Conservation (phyloP, 2,113 vertebrate species). For the Abramis brama region DNA sequence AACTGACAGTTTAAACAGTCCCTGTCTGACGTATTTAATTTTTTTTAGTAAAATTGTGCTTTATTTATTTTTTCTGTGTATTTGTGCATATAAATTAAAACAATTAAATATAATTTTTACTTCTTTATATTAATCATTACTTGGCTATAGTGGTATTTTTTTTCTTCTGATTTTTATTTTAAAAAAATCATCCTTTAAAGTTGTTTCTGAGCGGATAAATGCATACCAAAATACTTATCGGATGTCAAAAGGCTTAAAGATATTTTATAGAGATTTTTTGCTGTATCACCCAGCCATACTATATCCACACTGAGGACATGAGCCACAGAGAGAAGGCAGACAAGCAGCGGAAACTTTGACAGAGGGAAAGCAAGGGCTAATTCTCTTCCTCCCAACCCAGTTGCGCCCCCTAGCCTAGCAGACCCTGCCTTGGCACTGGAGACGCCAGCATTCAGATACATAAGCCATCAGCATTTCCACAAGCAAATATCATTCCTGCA, state of each 20-base stretch:
- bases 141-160: neutral
- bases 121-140: neutral
- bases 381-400: constrained; percentile 9
- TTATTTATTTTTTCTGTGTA: neutral
- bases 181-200: too few relatives aligned
- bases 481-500: neutral
- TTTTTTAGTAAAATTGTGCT: neutral
- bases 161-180: neutral
- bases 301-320: neutral
- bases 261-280: neutral
- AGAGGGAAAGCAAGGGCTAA: neutral
- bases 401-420: neutral
- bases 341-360: neutral
- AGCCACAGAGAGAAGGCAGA: neutral
- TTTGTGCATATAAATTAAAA: neutral
- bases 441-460: constrained; percentile 25
- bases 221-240: neutral
- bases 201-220: neutral
- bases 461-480: neutral
- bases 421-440: neutral
- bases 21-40: neutral
- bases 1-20: neutral
- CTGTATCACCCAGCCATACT: neutral
- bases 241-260: neutral
- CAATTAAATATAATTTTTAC: neutral